Conservation (phyloP, 2,113 vertebrate species). For the Spermophilus dauricus region DNA sequence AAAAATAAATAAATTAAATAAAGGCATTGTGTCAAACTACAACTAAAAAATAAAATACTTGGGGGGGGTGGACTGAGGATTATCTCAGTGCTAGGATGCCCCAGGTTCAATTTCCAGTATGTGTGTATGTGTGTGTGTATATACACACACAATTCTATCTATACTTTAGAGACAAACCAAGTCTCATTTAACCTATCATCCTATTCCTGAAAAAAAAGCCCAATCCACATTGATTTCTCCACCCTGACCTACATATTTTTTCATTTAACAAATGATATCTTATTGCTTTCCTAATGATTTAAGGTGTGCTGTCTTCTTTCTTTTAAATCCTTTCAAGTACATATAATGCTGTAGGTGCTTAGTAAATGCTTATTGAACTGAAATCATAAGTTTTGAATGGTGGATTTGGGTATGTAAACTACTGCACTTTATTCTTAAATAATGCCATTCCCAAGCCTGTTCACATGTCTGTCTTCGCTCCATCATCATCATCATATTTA, state of each 20-base stretch:
- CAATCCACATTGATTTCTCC: neutral
- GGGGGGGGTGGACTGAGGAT: too few species aligned
- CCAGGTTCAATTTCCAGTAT: too few species aligned
- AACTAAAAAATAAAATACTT: too few species aligned
- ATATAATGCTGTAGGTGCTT: neutral
- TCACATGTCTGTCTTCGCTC: neutral
- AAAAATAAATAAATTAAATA: too few species aligned
- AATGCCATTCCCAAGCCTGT: neutral
- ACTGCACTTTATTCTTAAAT: constrained; percentile 18
- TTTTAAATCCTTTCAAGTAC: neutral
- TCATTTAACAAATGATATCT: neutral
- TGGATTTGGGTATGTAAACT: neutral
- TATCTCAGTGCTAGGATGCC: too few species aligned
- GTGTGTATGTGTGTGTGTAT: too few species aligned
- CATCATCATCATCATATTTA: neutral
- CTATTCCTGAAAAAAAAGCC: constrained; percentile 40
- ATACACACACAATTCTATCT: neutral
- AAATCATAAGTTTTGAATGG: neutral
- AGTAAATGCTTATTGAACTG: neutral
- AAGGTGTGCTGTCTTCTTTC: neutral
- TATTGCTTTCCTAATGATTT: neutral
- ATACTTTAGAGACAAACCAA: neutral
- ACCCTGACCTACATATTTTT: neutral
- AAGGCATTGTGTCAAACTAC: too few species aligned
- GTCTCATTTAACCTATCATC: constrained; percentile 30